Evolutionary conservation across 2,888 invertebrate species (phyloP).

Genomic region (Coleophora deauratella): DNA sequence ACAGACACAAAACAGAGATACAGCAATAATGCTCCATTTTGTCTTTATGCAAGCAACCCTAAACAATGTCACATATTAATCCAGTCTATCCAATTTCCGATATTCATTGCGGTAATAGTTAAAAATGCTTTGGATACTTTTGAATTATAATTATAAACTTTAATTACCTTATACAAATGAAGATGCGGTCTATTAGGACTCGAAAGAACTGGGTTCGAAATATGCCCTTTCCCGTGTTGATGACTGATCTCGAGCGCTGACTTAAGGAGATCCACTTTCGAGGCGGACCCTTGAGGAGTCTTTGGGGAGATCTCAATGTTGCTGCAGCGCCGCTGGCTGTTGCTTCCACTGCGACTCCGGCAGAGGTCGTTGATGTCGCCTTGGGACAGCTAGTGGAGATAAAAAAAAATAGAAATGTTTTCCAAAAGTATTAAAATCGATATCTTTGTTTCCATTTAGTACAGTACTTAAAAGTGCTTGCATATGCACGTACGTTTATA

Average conservation of each 20-base stretch:
- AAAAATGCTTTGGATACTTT: no score
- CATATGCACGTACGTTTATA: no score
- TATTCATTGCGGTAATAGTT: no score
- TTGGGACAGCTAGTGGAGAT: constrained; percentile 54
- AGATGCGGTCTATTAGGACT: constrained; percentile 36
- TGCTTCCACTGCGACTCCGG: constrained; percentile 65
- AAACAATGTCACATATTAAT: no score
- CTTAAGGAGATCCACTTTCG: constrained; percentile 79
- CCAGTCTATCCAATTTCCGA: no score
- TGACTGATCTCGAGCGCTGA: constrained; percentile 81
- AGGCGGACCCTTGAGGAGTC: constrained; percentile 61
- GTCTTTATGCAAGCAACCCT: no score
- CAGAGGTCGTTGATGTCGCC: constrained; percentile 67
- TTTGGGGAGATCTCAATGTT: constrained; percentile 66
- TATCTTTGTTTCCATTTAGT: no score
- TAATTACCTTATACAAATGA: constrained; percentile 51
- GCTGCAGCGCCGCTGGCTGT: constrained; percentile 70
- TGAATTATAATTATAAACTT: no score
- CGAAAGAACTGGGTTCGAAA: constrained; percentile 75
- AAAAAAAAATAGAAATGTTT: constrained; percentile 6
- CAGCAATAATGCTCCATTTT: no score
- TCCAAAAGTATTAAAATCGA: no score
- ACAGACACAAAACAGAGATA: no score
- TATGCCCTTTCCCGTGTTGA: constrained; percentile 67
- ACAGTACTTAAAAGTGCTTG: no score